Percentiles rank a stretch among this genome's conserved stretches.
These are phyloP conservation scores for Phoebastria nigripes DNA, from an alignment of 2,797 vertebrate genomes.

Conservation along the genomic window DNA sequence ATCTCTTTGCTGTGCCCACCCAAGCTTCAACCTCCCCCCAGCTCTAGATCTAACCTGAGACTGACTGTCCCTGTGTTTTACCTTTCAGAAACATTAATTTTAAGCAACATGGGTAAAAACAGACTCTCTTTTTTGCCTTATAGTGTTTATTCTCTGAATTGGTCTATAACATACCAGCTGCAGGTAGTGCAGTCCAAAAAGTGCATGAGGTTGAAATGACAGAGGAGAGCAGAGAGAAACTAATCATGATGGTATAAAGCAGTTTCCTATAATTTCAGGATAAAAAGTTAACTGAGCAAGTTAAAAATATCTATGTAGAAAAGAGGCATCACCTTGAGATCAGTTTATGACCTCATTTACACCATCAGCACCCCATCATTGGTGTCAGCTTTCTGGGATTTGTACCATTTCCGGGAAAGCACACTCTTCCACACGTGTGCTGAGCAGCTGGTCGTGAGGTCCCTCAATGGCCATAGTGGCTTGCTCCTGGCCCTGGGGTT, in stretches of 20 bases:
- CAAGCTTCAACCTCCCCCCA: background rate
- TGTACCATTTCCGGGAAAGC: background rate
- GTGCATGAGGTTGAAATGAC: background rate
- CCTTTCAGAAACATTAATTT: background rate
- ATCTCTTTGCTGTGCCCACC: accelerated
- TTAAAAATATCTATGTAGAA: background rate
- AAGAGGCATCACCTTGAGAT: background rate
- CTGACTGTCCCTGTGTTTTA: background rate
- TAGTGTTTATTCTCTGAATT: background rate
- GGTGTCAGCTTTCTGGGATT: background rate
- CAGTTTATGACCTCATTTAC: background rate
- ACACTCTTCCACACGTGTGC: background rate
- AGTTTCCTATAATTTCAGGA: background rate
- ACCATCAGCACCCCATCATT: background rate
- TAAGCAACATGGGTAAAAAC: background rate
- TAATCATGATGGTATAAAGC: background rate
- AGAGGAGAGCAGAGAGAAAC: background rate
- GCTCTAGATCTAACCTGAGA: background rate
- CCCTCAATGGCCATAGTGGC: accelerated
- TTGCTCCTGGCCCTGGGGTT: background rate
- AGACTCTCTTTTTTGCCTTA: background rate
- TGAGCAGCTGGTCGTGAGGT: background rate
- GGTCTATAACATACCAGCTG: background rate
- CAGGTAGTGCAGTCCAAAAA: background rate
- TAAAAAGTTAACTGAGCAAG: background rate